A percentile compares a stretch with the other conserved stretches of the same genome.
These are phyloP conservation scores for Trichogramma dendrolimi DNA, from an alignment of 2,888 invertebrate species.

Conservation along the genomic window DNA sequence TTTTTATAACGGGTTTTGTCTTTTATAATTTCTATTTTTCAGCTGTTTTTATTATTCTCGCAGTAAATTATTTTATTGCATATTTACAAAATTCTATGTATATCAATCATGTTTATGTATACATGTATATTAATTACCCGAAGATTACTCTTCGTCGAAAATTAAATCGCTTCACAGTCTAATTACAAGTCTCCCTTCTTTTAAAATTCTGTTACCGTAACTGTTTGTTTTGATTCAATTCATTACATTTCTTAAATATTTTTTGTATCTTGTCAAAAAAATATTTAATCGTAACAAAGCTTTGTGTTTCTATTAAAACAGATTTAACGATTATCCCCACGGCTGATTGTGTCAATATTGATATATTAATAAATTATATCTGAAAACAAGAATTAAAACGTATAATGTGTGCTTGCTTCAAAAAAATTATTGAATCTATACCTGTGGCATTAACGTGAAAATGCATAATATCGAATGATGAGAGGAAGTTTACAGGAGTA, in stretches of 20 bases:
- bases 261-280: neutral
- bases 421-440: too few relatives aligned
- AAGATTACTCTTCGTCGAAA: slow-evolving; percentile 7
- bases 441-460: too few relatives aligned
- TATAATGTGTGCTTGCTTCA: too few relatives aligned
- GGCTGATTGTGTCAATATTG: too few relatives aligned
- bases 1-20: neutral
- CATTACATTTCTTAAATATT: neutral
- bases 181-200: slow-evolving; percentile 24
- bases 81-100: slow-evolving; percentile 23
- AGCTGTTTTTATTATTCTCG: neutral
- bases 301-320: too few relatives aligned
- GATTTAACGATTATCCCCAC: too few relatives aligned
- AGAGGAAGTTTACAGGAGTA: too few relatives aligned
- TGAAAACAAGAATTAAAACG: too few relatives aligned
- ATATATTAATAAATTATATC: too few relatives aligned
- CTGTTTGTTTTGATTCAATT: slow-evolving; percentile 6
- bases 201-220: slow-evolving; percentile 4
- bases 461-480: too few relatives aligned
- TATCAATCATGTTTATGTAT: slow-evolving; percentile 11
- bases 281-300: too few relatives aligned
- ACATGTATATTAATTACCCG: too few relatives aligned
- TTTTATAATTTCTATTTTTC: neutral
- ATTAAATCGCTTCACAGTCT: slow-evolving; percentile 26
- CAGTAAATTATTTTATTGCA: neutral